These are phyloP conservation scores for Drosophila ogumai DNA, from an alignment of 1,140 invertebrate species.

Conservation along the genomic window DNA sequence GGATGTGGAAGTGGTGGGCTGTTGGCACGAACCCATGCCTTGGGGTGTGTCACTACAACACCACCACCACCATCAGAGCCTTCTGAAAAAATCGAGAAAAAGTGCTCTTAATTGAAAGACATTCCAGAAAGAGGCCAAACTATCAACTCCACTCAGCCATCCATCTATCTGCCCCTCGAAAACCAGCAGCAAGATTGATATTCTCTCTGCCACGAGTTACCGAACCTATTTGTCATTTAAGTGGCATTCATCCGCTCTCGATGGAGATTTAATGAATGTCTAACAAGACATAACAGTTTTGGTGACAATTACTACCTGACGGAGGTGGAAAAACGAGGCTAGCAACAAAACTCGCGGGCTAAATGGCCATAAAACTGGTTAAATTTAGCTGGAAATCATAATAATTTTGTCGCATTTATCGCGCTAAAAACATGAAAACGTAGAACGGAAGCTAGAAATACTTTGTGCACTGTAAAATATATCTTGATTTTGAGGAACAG, in stretches of 20 bases:
- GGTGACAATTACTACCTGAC: slow-evolving; percentile 5
- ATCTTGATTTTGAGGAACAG: not conserved
- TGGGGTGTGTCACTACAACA: slow-evolving; percentile 40
- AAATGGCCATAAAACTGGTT: slow-evolving; percentile 27
- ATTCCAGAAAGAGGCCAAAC: slow-evolving; percentile 39
- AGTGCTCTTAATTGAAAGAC: slow-evolving; percentile 69
- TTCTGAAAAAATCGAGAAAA: slow-evolving; percentile 2
- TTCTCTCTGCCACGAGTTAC: slow-evolving; percentile 5
- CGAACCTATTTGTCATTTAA: slow-evolving; percentile 27
- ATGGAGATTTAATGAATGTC: slow-evolving; percentile 40
- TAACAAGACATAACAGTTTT: slow-evolving; percentile 28
- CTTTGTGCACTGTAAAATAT: slow-evolving; percentile 2
- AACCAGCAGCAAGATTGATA: slow-evolving; percentile 26
- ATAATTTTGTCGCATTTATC: slow-evolving; percentile 19
- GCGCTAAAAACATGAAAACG: not conserved
- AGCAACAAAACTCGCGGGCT: not conserved
- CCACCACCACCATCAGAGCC: slow-evolving; percentile 26
- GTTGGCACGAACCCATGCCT: slow-evolving; percentile 13
- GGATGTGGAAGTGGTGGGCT: slow-evolving; percentile 19
- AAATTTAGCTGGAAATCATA: slow-evolving; percentile 30
- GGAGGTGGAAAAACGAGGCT: slow-evolving; percentile 16
- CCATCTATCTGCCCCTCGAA: slow-evolving; percentile 4
- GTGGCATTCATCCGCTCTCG: slow-evolving; percentile 21
- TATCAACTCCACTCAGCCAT: slow-evolving; percentile 21
- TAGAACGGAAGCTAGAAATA: not conserved